Conservation (phyloP, 1,140 invertebrate genomes). For the Drosophila teissieri region DNA sequence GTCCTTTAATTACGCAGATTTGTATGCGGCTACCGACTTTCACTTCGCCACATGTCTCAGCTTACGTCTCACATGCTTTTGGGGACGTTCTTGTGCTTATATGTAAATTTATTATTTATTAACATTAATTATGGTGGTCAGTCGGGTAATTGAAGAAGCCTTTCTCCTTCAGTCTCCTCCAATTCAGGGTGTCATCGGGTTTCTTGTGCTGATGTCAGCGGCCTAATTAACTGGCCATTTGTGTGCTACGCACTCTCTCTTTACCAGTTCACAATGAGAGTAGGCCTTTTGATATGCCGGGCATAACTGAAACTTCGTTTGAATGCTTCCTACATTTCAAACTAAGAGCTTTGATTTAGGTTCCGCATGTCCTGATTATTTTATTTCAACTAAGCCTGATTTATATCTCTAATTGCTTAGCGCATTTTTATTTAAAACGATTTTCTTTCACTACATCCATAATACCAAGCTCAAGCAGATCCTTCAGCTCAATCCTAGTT, state of each 20-base stretch:
- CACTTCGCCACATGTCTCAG: conserved; percentile 59
- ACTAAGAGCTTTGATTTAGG: conserved; percentile 13
- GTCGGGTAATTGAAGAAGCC: conserved; percentile 65
- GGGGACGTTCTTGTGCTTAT: conserved; percentile 56
- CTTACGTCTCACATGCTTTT: conserved; percentile 57
- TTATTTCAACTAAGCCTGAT: neutral
- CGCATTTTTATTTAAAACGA: neutral
- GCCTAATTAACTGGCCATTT: conserved; percentile 71
- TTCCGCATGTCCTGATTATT: conserved; percentile 1
- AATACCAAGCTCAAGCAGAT: too few species aligned
- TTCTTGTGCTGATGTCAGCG: conserved; percentile 74
- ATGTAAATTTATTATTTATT: conserved; percentile 83
- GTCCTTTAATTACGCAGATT: conserved; percentile 73
- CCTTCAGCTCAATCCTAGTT: too few species aligned
- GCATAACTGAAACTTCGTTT: conserved; percentile 17
- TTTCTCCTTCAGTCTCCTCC: neutral
- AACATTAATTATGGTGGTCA: conserved; percentile 79
- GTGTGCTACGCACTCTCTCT: conserved; percentile 19
- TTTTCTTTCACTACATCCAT: too few species aligned
- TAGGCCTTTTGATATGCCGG: conserved; percentile 10
- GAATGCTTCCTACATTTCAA: conserved; percentile 8
- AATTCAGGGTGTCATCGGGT: conserved; percentile 62
- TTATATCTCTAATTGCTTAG: neutral
- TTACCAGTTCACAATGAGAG: neutral
- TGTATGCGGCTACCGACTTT: conserved; percentile 70